A percentile compares a stretch with the other conserved stretches of the same genome.
phyloP scores from a whole-genome alignment of 2,888 invertebrate genomes.

The Melangyna quadrimaculata region DNA sequence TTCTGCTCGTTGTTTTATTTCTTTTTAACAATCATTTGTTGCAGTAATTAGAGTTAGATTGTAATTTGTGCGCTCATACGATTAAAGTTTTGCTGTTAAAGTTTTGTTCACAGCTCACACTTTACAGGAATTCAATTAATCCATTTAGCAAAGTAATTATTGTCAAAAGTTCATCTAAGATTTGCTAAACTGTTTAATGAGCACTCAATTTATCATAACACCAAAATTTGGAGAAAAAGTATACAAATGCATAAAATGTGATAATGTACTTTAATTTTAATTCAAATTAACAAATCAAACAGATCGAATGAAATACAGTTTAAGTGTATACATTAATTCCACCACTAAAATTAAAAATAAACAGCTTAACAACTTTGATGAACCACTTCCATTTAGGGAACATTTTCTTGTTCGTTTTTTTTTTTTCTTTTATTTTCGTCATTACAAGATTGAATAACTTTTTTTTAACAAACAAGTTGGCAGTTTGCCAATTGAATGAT shows the following conservation, averaged over 20 bases:
- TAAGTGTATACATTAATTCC: background rate
- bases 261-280: background rate
- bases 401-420: background rate
- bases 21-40: background rate
- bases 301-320: background rate
- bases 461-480: background rate
- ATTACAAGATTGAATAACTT: background rate
- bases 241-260: background rate
- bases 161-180: background rate
- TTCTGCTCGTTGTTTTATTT: background rate
- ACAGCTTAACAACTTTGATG: background rate
- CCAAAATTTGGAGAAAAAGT: background rate
- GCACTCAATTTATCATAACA: background rate
- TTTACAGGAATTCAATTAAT: background rate
- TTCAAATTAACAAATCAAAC: background rate
- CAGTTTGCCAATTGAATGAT: background rate
- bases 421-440: background rate
- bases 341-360: background rate
- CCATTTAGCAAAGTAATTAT: background rate
- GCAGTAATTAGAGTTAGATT: background rate
- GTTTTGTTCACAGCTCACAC: background rate
- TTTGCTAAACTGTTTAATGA: background rate
- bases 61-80: background rate
- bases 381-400: background rate
- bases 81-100: background rate